These are phyloP conservation scores for Sitta europaea DNA, from an alignment of 2,113 vertebrate genomes.

Conservation along the genomic window DNA sequence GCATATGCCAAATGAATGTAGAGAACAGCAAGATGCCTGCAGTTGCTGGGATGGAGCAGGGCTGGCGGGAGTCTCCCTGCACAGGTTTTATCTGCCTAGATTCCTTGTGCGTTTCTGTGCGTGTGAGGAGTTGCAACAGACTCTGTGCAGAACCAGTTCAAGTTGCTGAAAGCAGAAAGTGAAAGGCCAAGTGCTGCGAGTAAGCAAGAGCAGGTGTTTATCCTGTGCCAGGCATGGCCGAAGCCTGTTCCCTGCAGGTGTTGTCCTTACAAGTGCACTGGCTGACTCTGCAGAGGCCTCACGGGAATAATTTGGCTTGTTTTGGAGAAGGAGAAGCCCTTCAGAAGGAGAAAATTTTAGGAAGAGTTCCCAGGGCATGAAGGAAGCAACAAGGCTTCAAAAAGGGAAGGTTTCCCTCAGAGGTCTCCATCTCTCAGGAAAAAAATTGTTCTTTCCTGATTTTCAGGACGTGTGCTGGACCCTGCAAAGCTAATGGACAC, in stretches of 20 bases:
- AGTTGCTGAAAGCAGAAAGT: slow-evolving; percentile 14
- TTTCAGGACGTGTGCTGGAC: accelerated
- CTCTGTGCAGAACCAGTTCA: not conserved
- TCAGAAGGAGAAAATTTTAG: not conserved
- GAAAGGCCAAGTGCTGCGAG: slow-evolving; percentile 24
- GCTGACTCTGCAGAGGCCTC: not conserved
- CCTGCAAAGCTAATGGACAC: not conserved
- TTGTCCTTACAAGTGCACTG: accelerated
- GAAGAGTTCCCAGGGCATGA: not conserved
- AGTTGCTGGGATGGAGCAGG: not conserved
- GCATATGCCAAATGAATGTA: accelerated
- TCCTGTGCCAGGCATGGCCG: not conserved
- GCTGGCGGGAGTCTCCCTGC: not conserved
- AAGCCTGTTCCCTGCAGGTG: not conserved
- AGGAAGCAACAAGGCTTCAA: not conserved
- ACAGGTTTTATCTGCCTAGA: not conserved
- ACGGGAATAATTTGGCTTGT: not conserved
- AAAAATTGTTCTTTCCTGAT: not conserved
- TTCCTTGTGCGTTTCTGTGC: not conserved
- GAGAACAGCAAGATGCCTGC: not conserved
- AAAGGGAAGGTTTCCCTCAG: not conserved
- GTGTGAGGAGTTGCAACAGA: not conserved
- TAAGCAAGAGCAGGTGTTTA: slow-evolving; percentile 12
- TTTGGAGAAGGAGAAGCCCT: not conserved
- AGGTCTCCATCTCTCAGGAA: accelerated